Evolutionary conservation across 2,797 vertebrate genomes (phyloP).

Genomic region (Hippopotamyrus pictus): DNA sequence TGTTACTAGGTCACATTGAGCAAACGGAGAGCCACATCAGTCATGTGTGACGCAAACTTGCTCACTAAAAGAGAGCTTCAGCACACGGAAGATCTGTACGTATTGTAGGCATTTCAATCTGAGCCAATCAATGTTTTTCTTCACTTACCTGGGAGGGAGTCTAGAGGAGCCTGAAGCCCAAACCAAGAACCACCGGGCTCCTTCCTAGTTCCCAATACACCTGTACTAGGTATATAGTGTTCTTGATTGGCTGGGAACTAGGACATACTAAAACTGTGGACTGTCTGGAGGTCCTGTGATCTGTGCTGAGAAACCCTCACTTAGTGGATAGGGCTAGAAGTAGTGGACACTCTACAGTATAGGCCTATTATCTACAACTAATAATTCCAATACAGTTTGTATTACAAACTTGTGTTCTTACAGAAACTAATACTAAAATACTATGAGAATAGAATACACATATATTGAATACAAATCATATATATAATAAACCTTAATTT

Average conservation of each 20-base stretch:
- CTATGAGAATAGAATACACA: not conserved
- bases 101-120: not conserved
- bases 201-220: not conserved
- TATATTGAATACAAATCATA: not conserved
- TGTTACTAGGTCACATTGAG: not conserved
- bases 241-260: not conserved
- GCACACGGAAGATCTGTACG: not conserved
- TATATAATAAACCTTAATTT: not conserved
- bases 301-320: not conserved
- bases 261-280: not conserved
- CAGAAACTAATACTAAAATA: not conserved
- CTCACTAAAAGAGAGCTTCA: not conserved
- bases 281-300: not conserved
- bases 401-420: not conserved
- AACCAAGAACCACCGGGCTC: not conserved
- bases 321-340: not conserved
- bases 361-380: not conserved
- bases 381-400: not conserved
- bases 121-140: not conserved
- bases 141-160: not conserved
- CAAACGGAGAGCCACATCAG: not conserved
- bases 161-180: not conserved
- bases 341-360: not conserved
- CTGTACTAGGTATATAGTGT: not conserved
- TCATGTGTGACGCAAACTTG: not conserved